A percentile compares a stretch with the other conserved stretches of the same genome.
Conservation (phyloP, 1,140 invertebrate genomes). For the Hormaphis cornu region DNA sequence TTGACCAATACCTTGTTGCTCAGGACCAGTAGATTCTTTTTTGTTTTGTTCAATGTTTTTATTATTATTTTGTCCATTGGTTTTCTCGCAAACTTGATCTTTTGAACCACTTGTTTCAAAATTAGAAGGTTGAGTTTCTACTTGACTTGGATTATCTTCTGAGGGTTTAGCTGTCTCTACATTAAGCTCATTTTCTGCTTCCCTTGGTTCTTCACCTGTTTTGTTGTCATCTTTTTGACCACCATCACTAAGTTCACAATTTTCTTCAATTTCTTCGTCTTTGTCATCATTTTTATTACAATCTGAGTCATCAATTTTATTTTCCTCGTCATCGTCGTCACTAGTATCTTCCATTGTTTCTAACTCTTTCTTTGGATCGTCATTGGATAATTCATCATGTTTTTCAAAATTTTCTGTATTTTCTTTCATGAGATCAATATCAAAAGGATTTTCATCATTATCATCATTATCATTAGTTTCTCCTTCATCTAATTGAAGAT, state of each 20-base stretch:
- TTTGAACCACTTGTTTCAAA: conserved; percentile 38
- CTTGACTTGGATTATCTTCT: conserved; percentile 48
- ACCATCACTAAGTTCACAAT: conserved; percentile 36
- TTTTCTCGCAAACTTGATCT: conserved; percentile 38
- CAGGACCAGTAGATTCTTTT: conserved; percentile 37
- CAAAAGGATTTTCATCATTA: conserved; percentile 66
- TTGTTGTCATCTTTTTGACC: conserved; percentile 41
- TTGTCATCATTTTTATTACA: conserved; percentile 33
- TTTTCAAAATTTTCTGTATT: conserved; percentile 33
- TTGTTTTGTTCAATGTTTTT: conserved; percentile 16
- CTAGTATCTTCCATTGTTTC: conserved; percentile 35
- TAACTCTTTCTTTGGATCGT: conserved; percentile 37
- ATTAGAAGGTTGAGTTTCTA: conserved; percentile 38
- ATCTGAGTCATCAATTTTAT: conserved; percentile 37
- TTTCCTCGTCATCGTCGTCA: conserved; percentile 33
- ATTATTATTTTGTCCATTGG: conserved; percentile 31
- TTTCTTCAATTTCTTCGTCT: conserved; percentile 38
- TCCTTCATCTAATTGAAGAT: conserved; percentile 72
- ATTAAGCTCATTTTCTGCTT: conserved; percentile 42
- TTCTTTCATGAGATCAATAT: conserved; percentile 67
- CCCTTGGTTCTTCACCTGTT: conserved; percentile 39
- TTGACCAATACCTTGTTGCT: conserved; percentile 53
- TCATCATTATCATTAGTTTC: conserved; percentile 49
- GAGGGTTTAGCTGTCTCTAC: conserved; percentile 48
- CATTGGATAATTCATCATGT: conserved; percentile 35